Conservation (phyloP, 2,888 invertebrate species). For the Hypercompe scribonia region DNA sequence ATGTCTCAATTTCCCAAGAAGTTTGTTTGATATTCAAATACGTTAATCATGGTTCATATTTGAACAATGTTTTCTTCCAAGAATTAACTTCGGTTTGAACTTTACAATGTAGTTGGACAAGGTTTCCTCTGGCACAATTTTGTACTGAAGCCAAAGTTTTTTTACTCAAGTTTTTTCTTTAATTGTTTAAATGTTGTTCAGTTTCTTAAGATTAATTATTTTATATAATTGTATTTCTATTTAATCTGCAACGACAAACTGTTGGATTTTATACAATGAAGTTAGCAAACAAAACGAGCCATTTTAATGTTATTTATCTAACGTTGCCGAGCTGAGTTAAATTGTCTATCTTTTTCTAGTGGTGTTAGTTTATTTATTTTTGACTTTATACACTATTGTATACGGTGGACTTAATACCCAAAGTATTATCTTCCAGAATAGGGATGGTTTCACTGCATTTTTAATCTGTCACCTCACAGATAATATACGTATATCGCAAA, state of each 20-base stretch:
- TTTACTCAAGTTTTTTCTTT: not conserved
- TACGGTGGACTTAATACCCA: too few relatives aligned
- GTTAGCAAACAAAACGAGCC: not conserved
- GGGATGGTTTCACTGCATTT: too few relatives aligned
- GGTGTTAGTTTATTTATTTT: too few relatives aligned
- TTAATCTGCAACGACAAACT: not conserved
- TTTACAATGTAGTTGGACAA: constrained; percentile 15
- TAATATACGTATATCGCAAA: too few relatives aligned
- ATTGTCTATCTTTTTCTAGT: too few relatives aligned
- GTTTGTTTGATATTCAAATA: not conserved
- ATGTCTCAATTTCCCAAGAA: not conserved
- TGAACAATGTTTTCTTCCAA: constrained; percentile 8
- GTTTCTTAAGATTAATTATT: not conserved
- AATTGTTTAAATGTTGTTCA: not conserved
- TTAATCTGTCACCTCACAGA: too few relatives aligned
- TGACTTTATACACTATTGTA: too few relatives aligned
- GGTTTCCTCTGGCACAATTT: constrained; percentile 2
- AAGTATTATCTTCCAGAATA: too few relatives aligned
- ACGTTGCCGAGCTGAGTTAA: too few relatives aligned
- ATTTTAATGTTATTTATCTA: not conserved
- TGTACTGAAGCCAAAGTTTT: constrained; percentile 1
- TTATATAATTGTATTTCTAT: not conserved
- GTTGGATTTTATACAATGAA: not conserved
- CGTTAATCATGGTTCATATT: constrained; percentile 8
- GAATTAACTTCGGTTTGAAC: not conserved